These are phyloP conservation scores for Metalampra italica DNA, from an alignment of 2,888 invertebrate genomes.

Conservation along the genomic window DNA sequence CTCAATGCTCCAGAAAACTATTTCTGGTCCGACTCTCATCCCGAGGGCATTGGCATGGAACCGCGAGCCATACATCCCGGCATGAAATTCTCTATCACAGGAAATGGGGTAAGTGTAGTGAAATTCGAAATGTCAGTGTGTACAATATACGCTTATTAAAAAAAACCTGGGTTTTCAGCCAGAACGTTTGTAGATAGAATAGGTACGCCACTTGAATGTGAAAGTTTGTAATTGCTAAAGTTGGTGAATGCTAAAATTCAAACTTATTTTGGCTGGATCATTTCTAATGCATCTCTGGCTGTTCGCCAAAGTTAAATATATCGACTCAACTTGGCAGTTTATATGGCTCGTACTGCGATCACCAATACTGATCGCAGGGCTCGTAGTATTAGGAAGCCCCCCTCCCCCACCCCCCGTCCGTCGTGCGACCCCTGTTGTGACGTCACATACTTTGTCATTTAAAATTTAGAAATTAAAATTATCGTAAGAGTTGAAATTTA, in stretches of 20 bases:
- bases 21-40: conserved; percentile 88
- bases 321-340: conserved; percentile 31
- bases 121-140: conserved; percentile 4
- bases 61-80: conserved; percentile 82
- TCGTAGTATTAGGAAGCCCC: no score
- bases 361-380: no score
- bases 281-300: conserved; percentile 41
- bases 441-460: no score
- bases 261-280: conserved; percentile 35
- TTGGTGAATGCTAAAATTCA: conserved; percentile 31
- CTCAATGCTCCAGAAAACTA: conserved; percentile 80
- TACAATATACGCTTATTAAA: not conserved
- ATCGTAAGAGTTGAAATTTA: no score
- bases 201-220: conserved; percentile 7
- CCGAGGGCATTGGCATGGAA: conserved; percentile 84
- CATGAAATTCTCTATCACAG: conserved; percentile 81
- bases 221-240: conserved; percentile 29
- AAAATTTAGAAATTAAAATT: no score
- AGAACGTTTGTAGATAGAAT: conserved; percentile 14
- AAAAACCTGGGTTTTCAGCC: conserved; percentile 24
- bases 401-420: no score
- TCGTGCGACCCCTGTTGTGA: no score
- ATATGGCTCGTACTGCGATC: not conserved
- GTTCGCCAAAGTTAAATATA: conserved; percentile 26
- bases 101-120: conserved; percentile 72